Evolutionary conservation across 2,888 invertebrate species (phyloP).

Genomic region (Oscheius sp.): DNA sequence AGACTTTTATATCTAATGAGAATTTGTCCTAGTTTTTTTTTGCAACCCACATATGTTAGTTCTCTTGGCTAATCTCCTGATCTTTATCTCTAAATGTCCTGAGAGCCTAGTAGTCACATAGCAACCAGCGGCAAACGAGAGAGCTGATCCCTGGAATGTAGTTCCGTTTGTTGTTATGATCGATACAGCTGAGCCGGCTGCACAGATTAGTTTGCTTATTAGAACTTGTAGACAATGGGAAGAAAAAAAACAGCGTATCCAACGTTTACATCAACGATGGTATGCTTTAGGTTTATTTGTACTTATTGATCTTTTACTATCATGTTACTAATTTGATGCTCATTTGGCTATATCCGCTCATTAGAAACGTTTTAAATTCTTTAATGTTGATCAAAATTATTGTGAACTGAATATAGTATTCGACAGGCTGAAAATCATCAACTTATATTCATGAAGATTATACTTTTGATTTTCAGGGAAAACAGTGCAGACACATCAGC

Average conservation of each 20-base stretch:
- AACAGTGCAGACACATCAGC: conserved; percentile 10
- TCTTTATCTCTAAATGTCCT: too few species aligned
- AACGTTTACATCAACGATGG: background rate
- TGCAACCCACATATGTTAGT: background rate
- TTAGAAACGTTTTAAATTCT: too few species aligned
- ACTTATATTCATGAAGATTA: too few species aligned
- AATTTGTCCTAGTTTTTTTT: background rate
- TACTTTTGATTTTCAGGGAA: conserved; percentile 15
- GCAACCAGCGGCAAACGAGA: conserved; percentile 5
- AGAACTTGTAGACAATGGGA: background rate
- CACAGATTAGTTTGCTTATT: background rate
- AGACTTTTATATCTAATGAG: conserved; percentile 7
- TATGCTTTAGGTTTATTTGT: too few species aligned
- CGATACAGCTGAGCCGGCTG: conserved; percentile 19
- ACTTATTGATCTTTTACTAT: too few species aligned
- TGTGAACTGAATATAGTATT: too few species aligned
- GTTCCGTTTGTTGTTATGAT: conserved; percentile 10
- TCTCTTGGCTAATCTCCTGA: background rate
- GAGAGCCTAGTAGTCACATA: background rate
- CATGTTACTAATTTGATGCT: too few species aligned
- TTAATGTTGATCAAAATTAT: too few species aligned
- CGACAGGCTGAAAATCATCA: too few species aligned
- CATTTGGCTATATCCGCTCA: too few species aligned
- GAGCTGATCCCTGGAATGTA: background rate
- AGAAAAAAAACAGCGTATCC: background rate